A percentile compares a stretch with the other conserved stretches of the same genome.
Conservation (phyloP, 2,888 invertebrate species). For the Kuschelorhynchus macadamiae region DNA sequence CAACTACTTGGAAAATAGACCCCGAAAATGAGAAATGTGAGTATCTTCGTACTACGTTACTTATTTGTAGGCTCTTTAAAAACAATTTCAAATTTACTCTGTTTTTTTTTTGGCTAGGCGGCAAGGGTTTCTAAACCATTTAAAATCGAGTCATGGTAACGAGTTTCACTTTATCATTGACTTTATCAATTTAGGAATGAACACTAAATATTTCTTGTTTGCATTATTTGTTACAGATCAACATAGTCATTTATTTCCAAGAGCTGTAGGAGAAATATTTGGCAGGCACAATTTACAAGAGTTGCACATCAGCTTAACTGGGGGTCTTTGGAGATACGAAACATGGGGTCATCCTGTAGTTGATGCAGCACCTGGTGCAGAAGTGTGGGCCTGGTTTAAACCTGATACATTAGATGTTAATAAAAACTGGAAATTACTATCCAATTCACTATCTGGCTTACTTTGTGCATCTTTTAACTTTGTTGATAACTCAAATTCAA, state of each 20-base stretch:
- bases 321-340: conserved; percentile 94
- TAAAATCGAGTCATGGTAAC: too few species aligned
- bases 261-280: conserved; percentile 90
- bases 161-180: too few species aligned
- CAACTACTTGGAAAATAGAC: conserved; percentile 81
- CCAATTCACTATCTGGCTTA: conserved; percentile 92
- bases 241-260: conserved; percentile 90
- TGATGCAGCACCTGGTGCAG: conserved; percentile 94
- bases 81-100: neutral
- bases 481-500: conserved; percentile 87
- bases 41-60: conserved; percentile 55
- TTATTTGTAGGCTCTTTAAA: neutral
- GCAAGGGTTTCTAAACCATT: too few species aligned
- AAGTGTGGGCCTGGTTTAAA: conserved; percentile 94
- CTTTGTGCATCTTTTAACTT: conserved; percentile 97
- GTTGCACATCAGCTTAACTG: conserved; percentile 91
- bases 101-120: too few species aligned
- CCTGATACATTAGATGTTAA: conserved; percentile 79
- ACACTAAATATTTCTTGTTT: conserved; percentile 26
- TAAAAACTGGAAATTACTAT: conserved; percentile 88
- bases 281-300: conserved; percentile 88
- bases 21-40: conserved; percentile 74
- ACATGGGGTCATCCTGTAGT: conserved; percentile 95
- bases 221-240: conserved; percentile 73
- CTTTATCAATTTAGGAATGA: too few species aligned